These are phyloP conservation scores for Sceloporus undulatus DNA, from an alignment of 2,113 vertebrate species.

Conservation along the genomic window DNA sequence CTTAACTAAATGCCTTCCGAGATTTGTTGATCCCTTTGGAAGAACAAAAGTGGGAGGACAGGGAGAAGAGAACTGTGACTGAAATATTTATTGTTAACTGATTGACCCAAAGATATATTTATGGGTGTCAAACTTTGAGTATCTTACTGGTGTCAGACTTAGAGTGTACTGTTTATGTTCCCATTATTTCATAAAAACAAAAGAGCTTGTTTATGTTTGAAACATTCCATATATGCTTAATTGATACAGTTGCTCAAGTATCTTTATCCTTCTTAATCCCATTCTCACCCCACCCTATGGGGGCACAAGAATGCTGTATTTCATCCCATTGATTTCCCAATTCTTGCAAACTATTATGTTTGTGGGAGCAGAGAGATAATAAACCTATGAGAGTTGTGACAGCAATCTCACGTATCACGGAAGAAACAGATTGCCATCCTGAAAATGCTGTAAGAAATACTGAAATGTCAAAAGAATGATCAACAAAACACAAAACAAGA, in stretches of 20 bases:
- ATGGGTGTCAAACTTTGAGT: slow-evolving; percentile 34
- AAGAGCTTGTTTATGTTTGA: slow-evolving; percentile 13
- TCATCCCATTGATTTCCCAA: slow-evolving; percentile 21
- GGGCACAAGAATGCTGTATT: background rate
- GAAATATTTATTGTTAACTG: slow-evolving; percentile 25
- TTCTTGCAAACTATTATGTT: slow-evolving; percentile 25
- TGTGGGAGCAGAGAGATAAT: slow-evolving; percentile 22
- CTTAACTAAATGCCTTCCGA: background rate
- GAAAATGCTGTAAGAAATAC: slow-evolving; percentile 36
- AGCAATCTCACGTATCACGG: slow-evolving; percentile 26
- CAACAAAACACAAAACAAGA: background rate
- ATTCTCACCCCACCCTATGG: slow-evolving; percentile 24
- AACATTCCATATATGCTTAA: background rate
- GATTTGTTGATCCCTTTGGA: background rate
- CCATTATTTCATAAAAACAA: slow-evolving; percentile 42
- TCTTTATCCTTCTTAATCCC: slow-evolving; percentile 25
- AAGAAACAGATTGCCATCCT: slow-evolving; percentile 43
- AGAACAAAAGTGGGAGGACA: background rate
- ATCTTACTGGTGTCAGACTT: slow-evolving; percentile 31
- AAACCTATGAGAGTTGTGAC: slow-evolving; percentile 2
- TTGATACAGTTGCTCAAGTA: slow-evolving; percentile 30
- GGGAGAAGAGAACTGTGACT: slow-evolving; percentile 19
- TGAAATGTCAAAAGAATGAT: slow-evolving; percentile 23
- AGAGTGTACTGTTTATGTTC: slow-evolving; percentile 25
- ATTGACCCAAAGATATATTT: slow-evolving; percentile 24